A percentile compares a stretch with the other conserved stretches of the same genome.
These are phyloP conservation scores for Alviniconcha strummeri DNA, from an alignment of 2,888 invertebrate species.

Conservation along the genomic window DNA sequence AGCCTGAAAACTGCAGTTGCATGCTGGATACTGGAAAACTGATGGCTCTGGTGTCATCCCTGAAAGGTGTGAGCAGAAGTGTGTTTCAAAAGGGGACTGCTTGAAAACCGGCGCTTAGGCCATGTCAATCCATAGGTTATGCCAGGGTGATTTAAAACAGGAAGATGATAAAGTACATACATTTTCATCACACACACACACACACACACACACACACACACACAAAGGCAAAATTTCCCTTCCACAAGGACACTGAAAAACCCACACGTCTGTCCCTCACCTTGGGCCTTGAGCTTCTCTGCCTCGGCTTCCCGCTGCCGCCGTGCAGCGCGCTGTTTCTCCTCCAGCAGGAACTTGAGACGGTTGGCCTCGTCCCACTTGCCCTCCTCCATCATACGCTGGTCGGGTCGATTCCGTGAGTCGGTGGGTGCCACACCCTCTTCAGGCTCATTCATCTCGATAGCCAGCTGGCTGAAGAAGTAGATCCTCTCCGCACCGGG, in stretches of 20 bases:
- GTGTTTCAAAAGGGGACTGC: not conserved
- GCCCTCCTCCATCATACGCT: slow-evolving; percentile 87
- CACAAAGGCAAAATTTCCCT: not conserved
- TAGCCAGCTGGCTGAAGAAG: slow-evolving; percentile 94
- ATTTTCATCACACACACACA: not conserved
- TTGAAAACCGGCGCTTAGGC: no score
- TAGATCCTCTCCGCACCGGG: slow-evolving; percentile 86
- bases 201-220: slow-evolving; percentile 1
- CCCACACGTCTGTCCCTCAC: slow-evolving; percentile 42
- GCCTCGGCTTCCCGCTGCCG: slow-evolving; percentile 82
- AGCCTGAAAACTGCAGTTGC: no score
- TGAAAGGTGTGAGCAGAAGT: not conserved
- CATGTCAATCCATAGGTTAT: no score
- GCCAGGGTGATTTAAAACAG: no score
- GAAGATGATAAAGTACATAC: no score
- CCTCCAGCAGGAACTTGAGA: slow-evolving; percentile 90
- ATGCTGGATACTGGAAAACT: no score
- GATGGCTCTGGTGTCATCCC: no score
- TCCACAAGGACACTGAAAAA: not conserved
- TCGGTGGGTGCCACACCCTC: slow-evolving; percentile 95
- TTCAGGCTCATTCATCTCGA: slow-evolving; percentile 97
- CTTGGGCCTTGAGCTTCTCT: slow-evolving; percentile 63
- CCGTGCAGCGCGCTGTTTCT: slow-evolving; percentile 91
- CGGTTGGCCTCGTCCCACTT: slow-evolving; percentile 81
- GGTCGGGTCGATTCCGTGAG: slow-evolving; percentile 93